These are phyloP conservation scores for Oopsacas minuta DNA, from an alignment of 37 sponge, comb jelly and placozoan genomes.

Conservation along the genomic window DNA sequence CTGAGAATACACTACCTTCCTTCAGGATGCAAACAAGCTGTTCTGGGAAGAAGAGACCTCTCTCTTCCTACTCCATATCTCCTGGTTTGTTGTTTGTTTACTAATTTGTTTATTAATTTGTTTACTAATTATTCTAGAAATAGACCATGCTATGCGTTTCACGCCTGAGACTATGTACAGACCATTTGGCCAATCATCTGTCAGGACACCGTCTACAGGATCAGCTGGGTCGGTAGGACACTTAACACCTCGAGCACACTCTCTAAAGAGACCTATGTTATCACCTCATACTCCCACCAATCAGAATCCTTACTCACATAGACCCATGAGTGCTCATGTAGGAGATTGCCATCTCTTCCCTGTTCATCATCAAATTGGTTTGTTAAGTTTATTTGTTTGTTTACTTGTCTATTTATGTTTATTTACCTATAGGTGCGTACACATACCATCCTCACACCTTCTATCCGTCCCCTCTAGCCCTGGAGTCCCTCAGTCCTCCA, in stretches of 20 bases:
- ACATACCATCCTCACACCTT: not conserved
- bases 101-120: too few species aligned
- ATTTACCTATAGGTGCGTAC: conserved; percentile 16
- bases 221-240: not conserved
- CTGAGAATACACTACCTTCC: not conserved
- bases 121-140: not conserved
- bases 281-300: conserved; percentile 1
- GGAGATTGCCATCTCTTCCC: not conserved
- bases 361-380: not conserved
- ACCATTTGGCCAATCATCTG: not conserved
- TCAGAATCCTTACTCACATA: not conserved
- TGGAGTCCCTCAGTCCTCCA: not conserved
- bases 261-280: not conserved
- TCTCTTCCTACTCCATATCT: conserved; percentile 73
- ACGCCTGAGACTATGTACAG: not conserved
- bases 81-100: conserved; percentile 16
- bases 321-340: not conserved
- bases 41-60: conserved; percentile 35
- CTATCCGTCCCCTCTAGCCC: not conserved
- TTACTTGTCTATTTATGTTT: not conserved
- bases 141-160: not conserved
- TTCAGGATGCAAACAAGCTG: not conserved
- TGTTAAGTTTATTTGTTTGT: not conserved
- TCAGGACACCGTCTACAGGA: not conserved
- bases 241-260: conserved; percentile 2